These are phyloP conservation scores for Brachionus manjavacas DNA, from an alignment of 1,140 invertebrate genomes.

Conservation along the genomic window DNA sequence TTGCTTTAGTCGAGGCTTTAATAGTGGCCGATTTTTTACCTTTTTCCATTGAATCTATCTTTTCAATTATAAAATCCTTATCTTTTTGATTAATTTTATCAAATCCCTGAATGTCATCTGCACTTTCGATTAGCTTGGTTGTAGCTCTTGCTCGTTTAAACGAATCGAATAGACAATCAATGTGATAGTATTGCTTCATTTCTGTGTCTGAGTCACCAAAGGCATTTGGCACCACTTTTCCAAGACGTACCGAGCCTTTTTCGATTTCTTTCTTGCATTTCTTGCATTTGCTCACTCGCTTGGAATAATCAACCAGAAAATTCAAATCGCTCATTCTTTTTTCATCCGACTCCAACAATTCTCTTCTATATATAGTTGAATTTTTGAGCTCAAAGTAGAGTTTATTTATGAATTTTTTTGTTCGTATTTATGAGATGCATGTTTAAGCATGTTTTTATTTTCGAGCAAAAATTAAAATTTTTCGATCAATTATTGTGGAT, in stretches of 20 bases:
- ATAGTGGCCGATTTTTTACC: not conserved
- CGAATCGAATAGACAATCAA: conserved; percentile 72
- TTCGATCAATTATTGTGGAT: not conserved
- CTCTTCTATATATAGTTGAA: not conserved
- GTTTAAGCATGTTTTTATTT: conserved; percentile 1
- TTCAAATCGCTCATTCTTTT: conserved; percentile 26
- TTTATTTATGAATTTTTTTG: conserved; percentile 16
- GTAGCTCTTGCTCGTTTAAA: conserved; percentile 71
- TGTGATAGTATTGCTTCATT: conserved; percentile 80
- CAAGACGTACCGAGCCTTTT: conserved; percentile 68
- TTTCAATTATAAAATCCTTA: conserved; percentile 63
- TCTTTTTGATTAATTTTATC: conserved; percentile 65
- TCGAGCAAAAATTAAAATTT: not conserved
- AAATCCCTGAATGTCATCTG: conserved; percentile 75
- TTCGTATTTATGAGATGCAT: not conserved
- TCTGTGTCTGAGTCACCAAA: conserved; percentile 68
- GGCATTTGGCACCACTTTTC: conserved; percentile 69
- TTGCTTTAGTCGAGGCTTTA: not conserved
- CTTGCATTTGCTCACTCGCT: conserved; percentile 63
- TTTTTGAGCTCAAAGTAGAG: not conserved
- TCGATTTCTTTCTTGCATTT: conserved; percentile 76
- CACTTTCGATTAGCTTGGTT: conserved; percentile 73
- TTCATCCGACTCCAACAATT: not conserved
- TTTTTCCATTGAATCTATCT: conserved; percentile 53
- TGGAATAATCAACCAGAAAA: conserved; percentile 26